Percentiles rank a stretch among this genome's conserved stretches.
These are phyloP conservation scores for Zelostemma sp. DNA, from an alignment of 1,140 invertebrate genomes.

Conservation along the genomic window DNA sequence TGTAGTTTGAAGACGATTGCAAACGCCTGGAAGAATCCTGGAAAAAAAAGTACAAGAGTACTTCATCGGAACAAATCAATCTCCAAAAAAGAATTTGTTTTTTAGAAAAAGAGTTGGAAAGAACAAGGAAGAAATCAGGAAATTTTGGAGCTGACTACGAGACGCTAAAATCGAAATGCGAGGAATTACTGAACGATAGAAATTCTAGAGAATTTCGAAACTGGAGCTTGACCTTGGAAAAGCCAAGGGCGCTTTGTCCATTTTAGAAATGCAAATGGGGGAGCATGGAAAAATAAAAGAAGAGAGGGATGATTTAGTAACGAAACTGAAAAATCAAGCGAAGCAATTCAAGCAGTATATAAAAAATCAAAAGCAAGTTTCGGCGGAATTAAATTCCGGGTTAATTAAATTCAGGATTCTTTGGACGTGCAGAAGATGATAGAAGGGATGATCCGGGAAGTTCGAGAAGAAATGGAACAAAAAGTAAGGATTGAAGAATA, in stretches of 20 bases:
- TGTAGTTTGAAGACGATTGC: conserved; percentile 59
- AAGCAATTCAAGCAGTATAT: conserved; percentile 62
- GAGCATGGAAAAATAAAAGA: conserved; percentile 58
- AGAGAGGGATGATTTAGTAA: conserved; percentile 57
- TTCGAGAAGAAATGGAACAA: conserved; percentile 61
- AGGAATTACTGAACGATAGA: conserved; percentile 50
- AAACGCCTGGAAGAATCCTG: conserved; percentile 59
- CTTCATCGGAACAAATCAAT: conserved; percentile 46
- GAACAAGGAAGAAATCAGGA: conserved; percentile 40
- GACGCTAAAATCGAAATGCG: conserved; percentile 48
- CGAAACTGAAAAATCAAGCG: conserved; percentile 61
- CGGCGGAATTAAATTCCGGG: conserved; percentile 60
- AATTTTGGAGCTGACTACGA: conserved; percentile 52
- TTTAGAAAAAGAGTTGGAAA: conserved; percentile 41
- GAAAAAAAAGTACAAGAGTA: conserved; percentile 59
- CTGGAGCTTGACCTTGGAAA: conserved; percentile 54
- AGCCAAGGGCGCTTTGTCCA: conserved; percentile 38
- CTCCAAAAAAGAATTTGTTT: conserved; percentile 42
- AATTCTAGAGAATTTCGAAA: conserved; percentile 50
- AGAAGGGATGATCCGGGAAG: conserved; percentile 54
- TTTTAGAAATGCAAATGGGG: conserved; percentile 53
- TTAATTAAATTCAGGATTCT: conserved; percentile 47
- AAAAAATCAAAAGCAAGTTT: conserved; percentile 59
- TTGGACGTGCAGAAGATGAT: conserved; percentile 60
- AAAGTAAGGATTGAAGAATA: too few relatives aligned